These are phyloP conservation scores for Heliconius nattereri DNA, from an alignment of 1,140 invertebrate genomes.

Conservation along the genomic window DNA sequence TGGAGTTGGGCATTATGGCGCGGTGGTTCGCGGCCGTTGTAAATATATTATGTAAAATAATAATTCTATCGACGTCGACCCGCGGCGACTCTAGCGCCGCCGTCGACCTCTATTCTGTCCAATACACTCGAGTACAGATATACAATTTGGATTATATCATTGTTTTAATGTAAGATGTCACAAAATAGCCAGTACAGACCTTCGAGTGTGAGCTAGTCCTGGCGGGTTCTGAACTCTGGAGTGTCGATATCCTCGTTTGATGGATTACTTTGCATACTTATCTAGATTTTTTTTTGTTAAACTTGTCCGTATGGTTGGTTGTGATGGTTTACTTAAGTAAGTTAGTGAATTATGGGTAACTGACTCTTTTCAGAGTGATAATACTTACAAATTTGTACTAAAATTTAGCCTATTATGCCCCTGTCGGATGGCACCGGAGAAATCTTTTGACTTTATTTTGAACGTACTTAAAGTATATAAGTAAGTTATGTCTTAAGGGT, in stretches of 20 bases:
- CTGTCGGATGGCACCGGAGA: slow-evolving; percentile 42
- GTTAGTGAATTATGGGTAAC: slow-evolving; percentile 73
- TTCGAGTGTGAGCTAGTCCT: slow-evolving; percentile 52
- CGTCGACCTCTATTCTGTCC: slow-evolving; percentile 71
- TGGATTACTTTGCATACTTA: slow-evolving; percentile 61
- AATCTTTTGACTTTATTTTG: slow-evolving; percentile 50
- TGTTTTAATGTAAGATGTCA: slow-evolving; percentile 70
- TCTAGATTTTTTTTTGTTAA: slow-evolving; percentile 68
- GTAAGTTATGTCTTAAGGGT: slow-evolving; percentile 34
- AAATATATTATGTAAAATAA: slow-evolving; percentile 79
- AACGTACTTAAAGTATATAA: slow-evolving; percentile 63
- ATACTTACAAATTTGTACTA: slow-evolving; percentile 69
- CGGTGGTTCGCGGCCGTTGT: slow-evolving; percentile 67
- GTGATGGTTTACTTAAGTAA: slow-evolving; percentile 81
- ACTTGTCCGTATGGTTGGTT: slow-evolving; percentile 79
- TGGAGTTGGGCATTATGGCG: slow-evolving; percentile 79
- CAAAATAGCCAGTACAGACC: slow-evolving; percentile 74
- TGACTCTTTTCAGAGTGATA: slow-evolving; percentile 60
- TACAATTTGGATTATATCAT: slow-evolving; percentile 58
- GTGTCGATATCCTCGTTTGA: slow-evolving; percentile 61
- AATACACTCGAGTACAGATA: slow-evolving; percentile 70
- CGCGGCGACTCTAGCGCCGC: slow-evolving; percentile 26
- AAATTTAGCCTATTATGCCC: slow-evolving; percentile 43
- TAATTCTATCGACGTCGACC: slow-evolving; percentile 68
- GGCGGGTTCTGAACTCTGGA: slow-evolving; percentile 65